phyloP scores from a whole-genome alignment of 2,113 vertebrate genomes.

The Colaptes auratus region DNA sequence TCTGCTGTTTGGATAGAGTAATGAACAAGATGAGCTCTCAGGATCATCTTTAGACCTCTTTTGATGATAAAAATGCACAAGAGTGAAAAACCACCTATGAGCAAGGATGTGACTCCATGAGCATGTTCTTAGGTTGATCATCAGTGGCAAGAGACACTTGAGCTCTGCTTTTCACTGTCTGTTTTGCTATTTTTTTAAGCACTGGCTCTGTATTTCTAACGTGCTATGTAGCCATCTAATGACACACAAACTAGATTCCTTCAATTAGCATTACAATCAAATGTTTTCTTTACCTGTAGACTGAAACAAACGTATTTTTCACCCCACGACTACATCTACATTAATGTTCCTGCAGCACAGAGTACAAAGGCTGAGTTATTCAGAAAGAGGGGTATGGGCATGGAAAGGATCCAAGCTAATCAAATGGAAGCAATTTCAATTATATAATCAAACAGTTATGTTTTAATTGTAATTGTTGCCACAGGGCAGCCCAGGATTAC shows the following conservation, averaged over 20 bases:
- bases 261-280: background rate
- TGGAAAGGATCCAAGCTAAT: constrained; percentile 58
- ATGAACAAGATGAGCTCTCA: background rate
- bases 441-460: constrained; percentile 64
- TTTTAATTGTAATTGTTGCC: constrained; percentile 66
- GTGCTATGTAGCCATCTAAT: background rate
- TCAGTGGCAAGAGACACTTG: rapidly evolving
- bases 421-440: constrained; percentile 56
- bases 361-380: constrained; percentile 2
- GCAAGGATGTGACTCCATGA: background rate
- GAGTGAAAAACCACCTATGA: background rate
- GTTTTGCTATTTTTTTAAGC: background rate
- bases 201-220: background rate
- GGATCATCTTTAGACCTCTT: background rate
- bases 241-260: background rate
- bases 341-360: background rate
- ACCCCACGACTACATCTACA: background rate
- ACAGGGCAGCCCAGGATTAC: constrained; percentile 38
- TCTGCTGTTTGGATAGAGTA: background rate
- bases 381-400: background rate
- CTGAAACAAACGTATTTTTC: background rate
- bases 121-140: rapidly evolving
- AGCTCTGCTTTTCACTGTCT: background rate
- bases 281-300: constrained; percentile 8
- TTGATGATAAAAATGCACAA: background rate